Percentiles rank a stretch among this genome's conserved stretches.
phyloP scores from a whole-genome alignment of 2,113 vertebrate species.

The Scomber colias region DNA sequence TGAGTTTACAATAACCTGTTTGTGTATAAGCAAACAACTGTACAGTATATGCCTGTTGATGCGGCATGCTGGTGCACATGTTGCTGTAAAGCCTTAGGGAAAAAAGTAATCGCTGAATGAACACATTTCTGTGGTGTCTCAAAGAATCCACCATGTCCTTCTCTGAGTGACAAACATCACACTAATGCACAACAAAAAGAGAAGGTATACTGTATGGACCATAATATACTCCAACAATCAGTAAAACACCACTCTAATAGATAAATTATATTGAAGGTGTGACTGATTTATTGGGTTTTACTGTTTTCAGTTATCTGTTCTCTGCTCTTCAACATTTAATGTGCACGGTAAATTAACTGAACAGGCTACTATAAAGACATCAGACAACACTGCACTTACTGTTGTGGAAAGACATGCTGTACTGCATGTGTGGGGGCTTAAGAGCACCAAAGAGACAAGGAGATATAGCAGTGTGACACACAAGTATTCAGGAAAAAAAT shows the following conservation, averaged over 20 bases:
- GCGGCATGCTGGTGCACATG: neutral
- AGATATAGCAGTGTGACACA: constrained; percentile 56
- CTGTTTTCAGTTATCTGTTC: constrained; percentile 62
- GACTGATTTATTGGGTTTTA: constrained; percentile 71
- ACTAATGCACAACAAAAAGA: constrained; percentile 45
- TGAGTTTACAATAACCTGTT: constrained; percentile 32
- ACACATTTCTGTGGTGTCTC: constrained; percentile 58
- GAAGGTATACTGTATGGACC: constrained; percentile 38
- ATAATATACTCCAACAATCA: constrained; percentile 55
- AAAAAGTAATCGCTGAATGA: constrained; percentile 56
- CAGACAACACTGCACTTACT: constrained; percentile 50
- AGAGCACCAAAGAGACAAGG: constrained; percentile 52
- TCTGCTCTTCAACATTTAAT: constrained; percentile 64
- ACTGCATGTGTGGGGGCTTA: constrained; percentile 25
- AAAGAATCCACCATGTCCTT: constrained; percentile 42
- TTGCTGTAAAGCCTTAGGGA: constrained; percentile 38
- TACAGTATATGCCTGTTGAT: constrained; percentile 26
- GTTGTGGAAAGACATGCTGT: constrained; percentile 37
- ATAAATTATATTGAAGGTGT: constrained; percentile 58
- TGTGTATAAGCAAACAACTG: constrained; percentile 4
- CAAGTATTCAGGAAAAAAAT: constrained; percentile 37
- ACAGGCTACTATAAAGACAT: constrained; percentile 56
- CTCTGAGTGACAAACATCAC: constrained; percentile 39
- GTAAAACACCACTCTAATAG: constrained; percentile 61
- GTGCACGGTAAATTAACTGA: constrained; percentile 60